Percentiles rank a stretch among this genome's conserved stretches.
Conservation (phyloP, 1,140 invertebrate genomes). For the Ladona fulva region DNA sequence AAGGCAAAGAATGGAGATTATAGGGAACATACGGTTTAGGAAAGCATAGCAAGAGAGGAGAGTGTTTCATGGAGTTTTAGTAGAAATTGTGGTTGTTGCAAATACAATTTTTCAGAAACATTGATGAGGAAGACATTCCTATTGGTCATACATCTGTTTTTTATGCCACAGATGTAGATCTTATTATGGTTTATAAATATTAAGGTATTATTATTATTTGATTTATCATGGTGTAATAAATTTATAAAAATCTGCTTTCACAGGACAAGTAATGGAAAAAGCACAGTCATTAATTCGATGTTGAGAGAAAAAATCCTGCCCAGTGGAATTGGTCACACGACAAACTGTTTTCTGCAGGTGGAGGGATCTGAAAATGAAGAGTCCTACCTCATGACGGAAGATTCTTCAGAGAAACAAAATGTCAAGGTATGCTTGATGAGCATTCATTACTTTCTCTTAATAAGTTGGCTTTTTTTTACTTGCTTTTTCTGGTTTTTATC, state of each 20-base stretch:
- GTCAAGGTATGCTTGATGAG: constrained; percentile 51
- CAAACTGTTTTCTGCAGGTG: constrained; percentile 97
- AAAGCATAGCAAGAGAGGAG: too few species aligned
- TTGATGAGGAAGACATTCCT: too few species aligned
- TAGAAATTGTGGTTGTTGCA: too few species aligned
- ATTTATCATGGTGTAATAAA: background rate
- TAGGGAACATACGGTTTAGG: too few species aligned
- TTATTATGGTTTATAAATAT: background rate
- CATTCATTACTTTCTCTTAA: background rate
- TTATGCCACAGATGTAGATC: too few species aligned
- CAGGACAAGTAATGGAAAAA: constrained; percentile 98
- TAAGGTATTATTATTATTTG: background rate
- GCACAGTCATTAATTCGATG: constrained; percentile 99
- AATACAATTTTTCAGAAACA: too few species aligned
- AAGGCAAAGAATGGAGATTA: too few species aligned
- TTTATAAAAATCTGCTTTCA: constrained; percentile 18
- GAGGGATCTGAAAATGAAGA: constrained; percentile 83
- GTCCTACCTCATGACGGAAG: constrained; percentile 77
- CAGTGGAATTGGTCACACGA: constrained; percentile 98
- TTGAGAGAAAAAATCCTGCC: constrained; percentile 93
- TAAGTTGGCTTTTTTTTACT: too few species aligned
- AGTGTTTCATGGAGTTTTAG: too few species aligned
- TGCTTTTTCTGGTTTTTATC: too few species aligned
- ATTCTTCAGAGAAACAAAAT: constrained; percentile 66
- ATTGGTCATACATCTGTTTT: too few species aligned